A percentile compares a stretch with the other conserved stretches of the same genome.
These are phyloP conservation scores for Chaetogeoica ovagalla DNA, from an alignment of 2,888 invertebrate species.

Conservation along the genomic window DNA sequence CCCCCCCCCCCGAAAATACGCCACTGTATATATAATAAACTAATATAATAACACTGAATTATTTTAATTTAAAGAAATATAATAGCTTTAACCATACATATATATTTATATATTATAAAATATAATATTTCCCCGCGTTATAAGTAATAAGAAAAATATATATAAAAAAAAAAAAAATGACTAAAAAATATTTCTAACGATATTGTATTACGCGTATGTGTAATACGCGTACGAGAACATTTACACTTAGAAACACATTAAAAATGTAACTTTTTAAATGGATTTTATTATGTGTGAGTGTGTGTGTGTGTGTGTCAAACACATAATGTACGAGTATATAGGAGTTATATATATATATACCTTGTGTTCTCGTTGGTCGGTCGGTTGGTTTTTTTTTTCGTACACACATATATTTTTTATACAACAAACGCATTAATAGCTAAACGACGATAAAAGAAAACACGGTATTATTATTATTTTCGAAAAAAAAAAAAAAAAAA, in stretches of 20 bases:
- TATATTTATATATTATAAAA: background rate
- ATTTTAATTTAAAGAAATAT: conserved; percentile 38
- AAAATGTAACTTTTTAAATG: conserved; percentile 38
- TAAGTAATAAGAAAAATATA: no score
- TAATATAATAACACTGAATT: background rate
- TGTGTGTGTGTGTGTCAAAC: conserved; percentile 10
- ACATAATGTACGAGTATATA: background rate
- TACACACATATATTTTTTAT: background rate
- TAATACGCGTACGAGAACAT: background rate
- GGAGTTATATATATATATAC: background rate
- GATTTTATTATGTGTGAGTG: background rate
- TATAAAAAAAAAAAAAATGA: background rate
- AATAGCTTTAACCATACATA: background rate
- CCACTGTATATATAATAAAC: no score
- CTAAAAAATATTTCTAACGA: conserved; percentile 5
- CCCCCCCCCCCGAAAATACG: no score
- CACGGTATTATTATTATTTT: conserved; percentile 15
- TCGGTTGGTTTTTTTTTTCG: background rate
- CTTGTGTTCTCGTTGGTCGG: background rate
- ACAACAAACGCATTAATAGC: conserved; percentile 20
- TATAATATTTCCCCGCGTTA: no score
- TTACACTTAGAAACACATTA: conserved; percentile 21
- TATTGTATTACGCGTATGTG: background rate
- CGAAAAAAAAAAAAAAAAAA: conserved; percentile 18
- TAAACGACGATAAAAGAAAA: conserved; percentile 31